A percentile compares a stretch with the other conserved stretches of the same genome.
These are phyloP conservation scores for Talpa occidentalis DNA, from an alignment of 2,113 vertebrate species.

Conservation along the genomic window DNA sequence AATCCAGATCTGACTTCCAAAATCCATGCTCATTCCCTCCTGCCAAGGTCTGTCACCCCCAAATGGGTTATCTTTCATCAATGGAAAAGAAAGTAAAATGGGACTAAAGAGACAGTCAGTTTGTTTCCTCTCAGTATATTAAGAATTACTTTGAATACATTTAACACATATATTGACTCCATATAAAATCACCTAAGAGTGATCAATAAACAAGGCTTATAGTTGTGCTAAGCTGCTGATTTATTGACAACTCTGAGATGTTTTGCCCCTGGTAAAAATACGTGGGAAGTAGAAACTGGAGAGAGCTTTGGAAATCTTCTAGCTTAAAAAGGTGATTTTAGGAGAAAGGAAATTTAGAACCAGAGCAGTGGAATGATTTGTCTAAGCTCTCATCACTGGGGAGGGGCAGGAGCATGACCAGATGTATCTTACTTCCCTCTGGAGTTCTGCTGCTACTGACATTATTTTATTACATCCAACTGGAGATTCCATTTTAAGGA, in stretches of 20 bases:
- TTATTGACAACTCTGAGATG: conserved; percentile 66
- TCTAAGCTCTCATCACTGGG: background rate
- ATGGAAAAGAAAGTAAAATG: background rate
- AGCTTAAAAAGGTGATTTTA: background rate
- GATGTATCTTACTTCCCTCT: background rate
- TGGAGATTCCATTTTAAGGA: background rate
- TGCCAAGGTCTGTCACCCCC: background rate
- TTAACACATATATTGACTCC: conserved; percentile 72
- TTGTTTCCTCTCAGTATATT: conserved; percentile 47
- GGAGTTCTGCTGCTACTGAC: background rate
- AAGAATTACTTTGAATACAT: conserved; percentile 72
- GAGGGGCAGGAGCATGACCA: background rate
- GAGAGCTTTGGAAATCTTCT: conserved; percentile 19
- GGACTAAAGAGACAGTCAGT: background rate
- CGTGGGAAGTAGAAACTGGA: background rate
- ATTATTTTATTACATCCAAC: background rate
- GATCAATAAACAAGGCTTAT: conserved; percentile 70
- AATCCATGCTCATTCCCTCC: background rate
- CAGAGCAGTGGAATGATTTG: background rate
- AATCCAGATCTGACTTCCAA: background rate
- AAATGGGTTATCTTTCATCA: background rate
- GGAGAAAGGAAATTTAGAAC: background rate
- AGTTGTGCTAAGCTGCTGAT: conserved; percentile 59
- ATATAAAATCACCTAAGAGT: conserved; percentile 70
- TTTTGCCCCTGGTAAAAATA: conserved; percentile 46